A percentile compares a stretch with the other conserved stretches of the same genome.
Evolutionary conservation across 2,113 vertebrate species (phyloP).

Genomic region (Tetraodon nigroviridis): DNA sequence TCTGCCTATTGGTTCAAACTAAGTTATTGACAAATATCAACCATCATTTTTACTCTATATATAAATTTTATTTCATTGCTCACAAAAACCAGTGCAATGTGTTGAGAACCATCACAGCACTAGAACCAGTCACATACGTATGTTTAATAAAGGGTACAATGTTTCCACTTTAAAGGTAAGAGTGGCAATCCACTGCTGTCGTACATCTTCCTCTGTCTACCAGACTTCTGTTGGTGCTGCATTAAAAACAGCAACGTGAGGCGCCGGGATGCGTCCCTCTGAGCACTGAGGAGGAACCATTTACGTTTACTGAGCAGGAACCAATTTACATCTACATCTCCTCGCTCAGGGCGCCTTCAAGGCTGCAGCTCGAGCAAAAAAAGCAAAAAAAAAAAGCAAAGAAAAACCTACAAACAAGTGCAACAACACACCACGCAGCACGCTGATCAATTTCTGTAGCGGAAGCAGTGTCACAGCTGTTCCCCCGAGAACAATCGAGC

Average conservation of each 20-base stretch:
- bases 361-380: neutral
- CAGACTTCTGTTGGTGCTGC: constrained; percentile 27
- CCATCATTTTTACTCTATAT: too few species aligned
- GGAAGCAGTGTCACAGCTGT: neutral
- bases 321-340: constrained; percentile 41
- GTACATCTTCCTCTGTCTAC: constrained; percentile 10
- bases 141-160: neutral
- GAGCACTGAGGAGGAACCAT: constrained; percentile 27
- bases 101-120: too few species aligned
- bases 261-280: constrained; percentile 15
- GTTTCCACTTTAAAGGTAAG: neutral
- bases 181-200: neutral
- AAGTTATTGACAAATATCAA: too few species aligned
- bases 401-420: constrained; percentile 2
- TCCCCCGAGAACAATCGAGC: neutral
- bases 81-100: too few species aligned
- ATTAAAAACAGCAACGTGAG: constrained; percentile 22
- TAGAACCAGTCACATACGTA: constrained; percentile 1
- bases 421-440: constrained; percentile 1
- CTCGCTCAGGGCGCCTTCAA: constrained; percentile 14
- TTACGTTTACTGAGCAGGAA: constrained; percentile 21
- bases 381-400: neutral
- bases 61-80: too few species aligned
- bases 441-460: constrained; percentile 8
- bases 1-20: too few species aligned